Conservation (phyloP, 2,888 invertebrate species). For the Sinelater perroti region DNA sequence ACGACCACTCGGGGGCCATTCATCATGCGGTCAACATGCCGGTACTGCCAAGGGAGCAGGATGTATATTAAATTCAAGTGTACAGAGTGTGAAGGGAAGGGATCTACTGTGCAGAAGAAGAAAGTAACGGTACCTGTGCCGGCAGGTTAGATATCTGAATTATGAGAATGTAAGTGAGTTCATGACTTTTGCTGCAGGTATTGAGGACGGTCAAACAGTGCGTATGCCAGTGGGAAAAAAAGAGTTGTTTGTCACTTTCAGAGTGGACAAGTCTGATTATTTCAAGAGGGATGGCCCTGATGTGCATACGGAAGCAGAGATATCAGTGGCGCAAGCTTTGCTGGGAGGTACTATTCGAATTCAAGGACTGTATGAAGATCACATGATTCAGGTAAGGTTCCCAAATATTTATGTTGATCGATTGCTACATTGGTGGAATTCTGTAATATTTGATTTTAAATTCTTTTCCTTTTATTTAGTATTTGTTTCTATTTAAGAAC, state of each 20-base stretch:
- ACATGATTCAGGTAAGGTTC: slow-evolving; percentile 84
- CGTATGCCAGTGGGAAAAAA: slow-evolving; percentile 91
- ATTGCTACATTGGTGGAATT: too few relatives aligned
- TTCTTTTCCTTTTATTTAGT: too few relatives aligned
- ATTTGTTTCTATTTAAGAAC: too few relatives aligned
- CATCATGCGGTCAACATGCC: slow-evolving; percentile 95
- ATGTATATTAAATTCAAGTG: slow-evolving; percentile 92
- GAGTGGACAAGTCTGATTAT: slow-evolving; percentile 87
- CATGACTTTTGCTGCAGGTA: slow-evolving; percentile 65
- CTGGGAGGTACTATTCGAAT: slow-evolving; percentile 92
- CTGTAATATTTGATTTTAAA: too few relatives aligned
- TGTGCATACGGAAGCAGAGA: slow-evolving; percentile 91
- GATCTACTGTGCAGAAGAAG: slow-evolving; percentile 81
- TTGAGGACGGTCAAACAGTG: slow-evolving; percentile 97
- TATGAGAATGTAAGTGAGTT: background rate
- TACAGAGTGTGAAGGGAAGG: slow-evolving; percentile 91
- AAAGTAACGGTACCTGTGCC: slow-evolving; percentile 94
- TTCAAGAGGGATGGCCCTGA: slow-evolving; percentile 95
- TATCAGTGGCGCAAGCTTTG: slow-evolving; percentile 90
- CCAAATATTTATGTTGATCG: too few relatives aligned
- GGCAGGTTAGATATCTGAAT: too few relatives aligned
- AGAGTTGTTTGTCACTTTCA: slow-evolving; percentile 94
- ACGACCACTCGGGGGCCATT: slow-evolving; percentile 87
- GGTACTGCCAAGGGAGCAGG: slow-evolving; percentile 86
- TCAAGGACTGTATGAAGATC: slow-evolving; percentile 95